phyloP scores from a whole-genome alignment of 1,140 invertebrate species.

The Drosophila jambulina region DNA sequence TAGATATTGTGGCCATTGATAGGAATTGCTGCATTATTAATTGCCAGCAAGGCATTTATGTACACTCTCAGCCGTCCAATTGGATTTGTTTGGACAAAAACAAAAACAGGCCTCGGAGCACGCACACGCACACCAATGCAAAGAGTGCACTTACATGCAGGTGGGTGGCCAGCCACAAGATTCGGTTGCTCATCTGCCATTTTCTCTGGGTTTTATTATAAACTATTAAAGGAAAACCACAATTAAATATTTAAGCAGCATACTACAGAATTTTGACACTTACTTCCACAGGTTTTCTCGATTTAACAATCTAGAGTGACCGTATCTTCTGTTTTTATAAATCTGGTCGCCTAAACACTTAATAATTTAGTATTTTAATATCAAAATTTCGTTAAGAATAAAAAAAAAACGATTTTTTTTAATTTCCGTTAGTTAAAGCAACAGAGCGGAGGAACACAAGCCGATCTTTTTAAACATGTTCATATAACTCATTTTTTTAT shows the following conservation, averaged over 20 bases:
- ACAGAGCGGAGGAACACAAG: too few species aligned
- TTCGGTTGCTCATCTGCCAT: conserved; percentile 87
- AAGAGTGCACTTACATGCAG: conserved; percentile 89
- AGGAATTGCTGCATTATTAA: conserved; percentile 19
- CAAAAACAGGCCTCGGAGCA: conserved; percentile 20
- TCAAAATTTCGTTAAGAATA: too few species aligned
- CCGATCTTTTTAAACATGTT: too few species aligned
- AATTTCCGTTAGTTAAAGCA: too few species aligned
- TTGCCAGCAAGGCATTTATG: conserved; percentile 34
- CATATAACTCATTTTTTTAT: too few species aligned
- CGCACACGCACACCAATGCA: conserved; percentile 13
- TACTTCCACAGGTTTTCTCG: too few species aligned
- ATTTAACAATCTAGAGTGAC: too few species aligned
- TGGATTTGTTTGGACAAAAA: conserved; percentile 86
- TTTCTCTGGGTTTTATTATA: neutral
- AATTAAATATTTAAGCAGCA: neutral
- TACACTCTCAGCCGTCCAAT: conserved; percentile 57
- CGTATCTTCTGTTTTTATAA: too few species aligned
- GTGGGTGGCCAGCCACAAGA: conserved; percentile 93
- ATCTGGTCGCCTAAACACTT: too few species aligned
- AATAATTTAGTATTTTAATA: too few species aligned
- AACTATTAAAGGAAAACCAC: neutral
- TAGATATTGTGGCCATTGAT: conserved; percentile 47
- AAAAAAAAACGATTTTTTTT: too few species aligned
- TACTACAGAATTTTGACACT: neutral